phyloP scores from a whole-genome alignment of 2,888 invertebrate species.

The Drosophila tripunctata region DNA sequence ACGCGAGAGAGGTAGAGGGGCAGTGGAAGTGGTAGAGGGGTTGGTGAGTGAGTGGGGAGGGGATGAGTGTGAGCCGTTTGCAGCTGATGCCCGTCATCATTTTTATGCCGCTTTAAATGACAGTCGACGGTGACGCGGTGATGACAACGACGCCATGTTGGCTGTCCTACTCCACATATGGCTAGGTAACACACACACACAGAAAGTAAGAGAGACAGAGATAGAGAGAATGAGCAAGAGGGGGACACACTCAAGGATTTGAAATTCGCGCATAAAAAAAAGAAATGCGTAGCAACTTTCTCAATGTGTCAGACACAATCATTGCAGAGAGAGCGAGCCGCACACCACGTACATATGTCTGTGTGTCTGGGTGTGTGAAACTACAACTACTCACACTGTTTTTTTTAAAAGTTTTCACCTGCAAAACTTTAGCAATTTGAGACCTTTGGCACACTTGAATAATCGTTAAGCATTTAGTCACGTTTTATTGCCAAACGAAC shows the following conservation, averaged over 20 bases:
- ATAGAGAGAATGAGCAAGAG: constrained; percentile 4
- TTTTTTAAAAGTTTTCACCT: constrained; percentile 43
- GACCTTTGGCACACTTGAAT: constrained; percentile 57
- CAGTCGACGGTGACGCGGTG: constrained; percentile 51
- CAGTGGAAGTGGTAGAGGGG: constrained; percentile 17
- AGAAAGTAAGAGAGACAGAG: constrained; percentile 9
- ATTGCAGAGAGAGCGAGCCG: constrained; percentile 33
- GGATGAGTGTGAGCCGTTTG: constrained; percentile 42
- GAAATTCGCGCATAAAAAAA: constrained; percentile 48
- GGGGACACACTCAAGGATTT: constrained; percentile 29
- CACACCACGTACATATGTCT: constrained; percentile 1
- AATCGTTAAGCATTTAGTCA: constrained; percentile 67
- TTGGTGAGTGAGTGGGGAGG: too few relatives aligned
- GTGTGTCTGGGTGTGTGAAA: constrained; percentile 9
- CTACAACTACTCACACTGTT: constrained; percentile 3
- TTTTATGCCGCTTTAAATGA: constrained; percentile 66
- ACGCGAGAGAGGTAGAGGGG: not conserved
- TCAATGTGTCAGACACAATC: constrained; percentile 61
- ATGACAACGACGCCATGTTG: constrained; percentile 55
- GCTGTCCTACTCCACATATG: constrained; percentile 59
- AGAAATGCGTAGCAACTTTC: constrained; percentile 41
- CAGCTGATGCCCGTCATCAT: constrained; percentile 61
- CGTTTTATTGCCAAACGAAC: constrained; percentile 56
- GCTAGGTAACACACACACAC: constrained; percentile 7
- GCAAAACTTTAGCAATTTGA: constrained; percentile 60